These are phyloP conservation scores for Rhingia rostrata DNA, from an alignment of 2,888 invertebrate species.

Conservation along the genomic window DNA sequence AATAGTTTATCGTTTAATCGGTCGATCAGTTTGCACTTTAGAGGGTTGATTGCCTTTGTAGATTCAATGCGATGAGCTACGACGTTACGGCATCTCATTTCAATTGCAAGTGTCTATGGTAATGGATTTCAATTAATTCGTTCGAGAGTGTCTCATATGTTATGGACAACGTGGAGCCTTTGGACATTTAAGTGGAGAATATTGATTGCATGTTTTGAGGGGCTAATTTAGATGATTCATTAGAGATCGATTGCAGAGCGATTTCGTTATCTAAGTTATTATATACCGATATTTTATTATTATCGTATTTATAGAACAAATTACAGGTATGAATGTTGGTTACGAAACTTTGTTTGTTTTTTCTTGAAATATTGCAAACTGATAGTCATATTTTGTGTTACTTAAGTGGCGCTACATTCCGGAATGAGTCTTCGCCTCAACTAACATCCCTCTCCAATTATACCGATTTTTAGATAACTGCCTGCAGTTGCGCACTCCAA, in stretches of 20 bases:
- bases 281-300: too few relatives aligned
- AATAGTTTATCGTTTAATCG: constrained; percentile 73
- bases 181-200: not conserved
- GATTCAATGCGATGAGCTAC: constrained; percentile 40
- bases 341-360: too few relatives aligned
- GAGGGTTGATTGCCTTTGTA: constrained; percentile 54
- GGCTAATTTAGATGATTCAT: not conserved
- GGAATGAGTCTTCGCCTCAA: too few relatives aligned
- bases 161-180: constrained; percentile 22
- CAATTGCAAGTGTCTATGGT: constrained; percentile 53
- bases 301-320: too few relatives aligned
- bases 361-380: too few relatives aligned
- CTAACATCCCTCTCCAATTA: too few relatives aligned
- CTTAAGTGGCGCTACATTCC: too few relatives aligned
- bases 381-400: too few relatives aligned
- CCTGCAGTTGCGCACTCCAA: too few relatives aligned
- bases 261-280: too few relatives aligned
- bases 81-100: constrained; percentile 38
- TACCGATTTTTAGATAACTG: too few relatives aligned
- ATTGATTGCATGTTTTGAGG: not conserved
- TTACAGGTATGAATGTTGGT: too few relatives aligned
- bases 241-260: not conserved
- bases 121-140: constrained; percentile 36
- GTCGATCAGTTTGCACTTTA: constrained; percentile 67
- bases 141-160: constrained; percentile 2